Evolutionary conservation across 2,888 invertebrate genomes (phyloP).

Genomic region (Tinea trinotella): DNA sequence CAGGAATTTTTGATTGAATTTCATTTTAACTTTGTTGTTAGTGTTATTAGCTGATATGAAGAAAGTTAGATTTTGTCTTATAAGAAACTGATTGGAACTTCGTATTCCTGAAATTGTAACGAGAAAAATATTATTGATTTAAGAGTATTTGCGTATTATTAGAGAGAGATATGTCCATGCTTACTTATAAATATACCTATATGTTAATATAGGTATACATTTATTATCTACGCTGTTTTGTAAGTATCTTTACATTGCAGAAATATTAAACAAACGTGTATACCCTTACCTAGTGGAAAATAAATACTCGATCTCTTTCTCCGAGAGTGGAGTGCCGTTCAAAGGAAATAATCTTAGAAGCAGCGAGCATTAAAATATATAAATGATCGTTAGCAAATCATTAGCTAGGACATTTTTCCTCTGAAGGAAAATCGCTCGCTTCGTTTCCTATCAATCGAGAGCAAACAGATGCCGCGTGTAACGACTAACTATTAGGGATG

Average conservation of each 20-base stretch:
- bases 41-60: no score
- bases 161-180: no score
- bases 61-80: no score
- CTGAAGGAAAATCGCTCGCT: slow-evolving; percentile 35
- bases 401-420: slow-evolving; percentile 58
- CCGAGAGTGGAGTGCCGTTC: slow-evolving; percentile 32
- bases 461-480: slow-evolving; percentile 27
- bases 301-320: slow-evolving; percentile 24
- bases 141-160: no score
- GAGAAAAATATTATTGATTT: no score
- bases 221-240: neutral
- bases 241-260: neutral
- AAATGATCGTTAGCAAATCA: slow-evolving; percentile 72
- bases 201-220: neutral
- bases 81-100: no score
- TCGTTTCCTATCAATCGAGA: slow-evolving; percentile 52
- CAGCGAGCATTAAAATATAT: slow-evolving; percentile 61
- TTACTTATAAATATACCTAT: no score
- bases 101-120: no score
- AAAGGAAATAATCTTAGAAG: slow-evolving; percentile 65
- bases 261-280: neutral
- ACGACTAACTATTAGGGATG: slow-evolving; percentile 17
- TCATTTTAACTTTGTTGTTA: neutral
- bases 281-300: neutral
- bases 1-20: neutral